Percentiles rank a stretch among this genome's conserved stretches.
These are phyloP conservation scores for Tinea pellionella DNA, from an alignment of 2,888 invertebrate genomes.

Conservation along the genomic window DNA sequence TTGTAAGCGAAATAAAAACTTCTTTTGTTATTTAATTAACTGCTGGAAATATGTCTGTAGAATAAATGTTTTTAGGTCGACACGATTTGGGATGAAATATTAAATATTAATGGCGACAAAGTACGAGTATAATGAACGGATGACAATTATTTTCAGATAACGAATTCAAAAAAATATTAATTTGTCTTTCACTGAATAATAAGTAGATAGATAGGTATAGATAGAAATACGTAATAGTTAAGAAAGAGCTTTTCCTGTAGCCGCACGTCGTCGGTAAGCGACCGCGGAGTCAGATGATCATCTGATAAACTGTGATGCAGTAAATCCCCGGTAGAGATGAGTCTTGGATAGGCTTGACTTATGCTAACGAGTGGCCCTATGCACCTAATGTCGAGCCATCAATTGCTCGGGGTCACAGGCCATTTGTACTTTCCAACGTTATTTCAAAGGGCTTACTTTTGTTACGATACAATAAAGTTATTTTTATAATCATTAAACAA, in stretches of 20 bases:
- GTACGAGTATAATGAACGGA: too few relatives aligned
- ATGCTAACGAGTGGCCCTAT: conserved; percentile 24
- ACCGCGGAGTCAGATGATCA: not conserved
- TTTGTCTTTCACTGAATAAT: too few relatives aligned
- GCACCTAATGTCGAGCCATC: conserved; percentile 21
- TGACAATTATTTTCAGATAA: too few relatives aligned
- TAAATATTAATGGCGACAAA: too few relatives aligned
- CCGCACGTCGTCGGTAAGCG: not conserved
- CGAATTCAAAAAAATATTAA: too few relatives aligned
- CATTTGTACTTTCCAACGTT: not conserved
- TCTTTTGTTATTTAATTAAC: not conserved
- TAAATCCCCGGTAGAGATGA: conserved; percentile 29
- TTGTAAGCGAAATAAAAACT: not conserved
- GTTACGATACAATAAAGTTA: too few relatives aligned
- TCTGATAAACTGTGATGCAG: conserved; percentile 13
- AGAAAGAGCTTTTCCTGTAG: not conserved
- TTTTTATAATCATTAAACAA: too few relatives aligned
- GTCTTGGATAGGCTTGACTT: conserved; percentile 25
- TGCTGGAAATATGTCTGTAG: not conserved
- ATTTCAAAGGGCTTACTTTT: not conserved
- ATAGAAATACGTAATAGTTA: not conserved
- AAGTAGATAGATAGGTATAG: too few relatives aligned
- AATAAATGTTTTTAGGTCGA: too few relatives aligned
- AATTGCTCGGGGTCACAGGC: conserved; percentile 13
- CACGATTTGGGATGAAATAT: too few relatives aligned